Conservation (phyloP, 2,113 vertebrate genomes). For the Laterallus jamaicensis region DNA sequence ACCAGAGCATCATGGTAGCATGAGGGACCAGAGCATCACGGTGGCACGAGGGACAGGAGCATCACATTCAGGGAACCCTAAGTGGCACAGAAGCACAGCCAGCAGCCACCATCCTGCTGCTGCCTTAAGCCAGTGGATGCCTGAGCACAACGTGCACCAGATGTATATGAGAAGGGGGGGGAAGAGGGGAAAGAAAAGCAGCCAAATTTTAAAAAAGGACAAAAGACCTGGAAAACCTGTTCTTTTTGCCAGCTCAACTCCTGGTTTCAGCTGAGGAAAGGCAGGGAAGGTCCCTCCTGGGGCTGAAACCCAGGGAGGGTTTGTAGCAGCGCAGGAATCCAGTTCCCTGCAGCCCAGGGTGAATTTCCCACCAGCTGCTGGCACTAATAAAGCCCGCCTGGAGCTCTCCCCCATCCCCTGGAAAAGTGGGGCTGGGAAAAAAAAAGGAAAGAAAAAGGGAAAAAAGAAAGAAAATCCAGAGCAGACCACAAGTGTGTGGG, state of each 20-base stretch:
- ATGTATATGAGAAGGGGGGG: background rate
- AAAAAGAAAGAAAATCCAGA: too few relatives aligned
- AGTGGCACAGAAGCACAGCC: background rate
- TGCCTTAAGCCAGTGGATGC: background rate
- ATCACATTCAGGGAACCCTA: too few relatives aligned
- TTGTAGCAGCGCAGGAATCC: background rate
- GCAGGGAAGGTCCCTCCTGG: background rate
- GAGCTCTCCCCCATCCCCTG: background rate
- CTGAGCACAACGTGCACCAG: background rate
- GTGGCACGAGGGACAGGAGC: too few relatives aligned
- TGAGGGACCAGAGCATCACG: too few relatives aligned
- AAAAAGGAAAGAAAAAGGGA: background rate
- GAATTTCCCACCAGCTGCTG: background rate
- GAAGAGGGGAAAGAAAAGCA: too few relatives aligned
- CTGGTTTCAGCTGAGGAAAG: background rate
- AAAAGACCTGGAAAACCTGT: too few relatives aligned
- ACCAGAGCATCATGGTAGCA: too few relatives aligned
- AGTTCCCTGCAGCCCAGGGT: background rate
- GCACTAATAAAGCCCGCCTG: background rate
- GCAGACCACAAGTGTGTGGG: background rate
- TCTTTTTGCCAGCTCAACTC: background rate
- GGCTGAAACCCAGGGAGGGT: background rate
- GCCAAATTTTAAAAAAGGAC: too few relatives aligned
- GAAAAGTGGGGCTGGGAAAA: background rate
- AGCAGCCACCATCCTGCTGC: fast-evolving